A percentile compares a stretch with the other conserved stretches of the same genome.
Conservation (phyloP, 92 coral and sea anemone species). For the Porites divaricata region DNA sequence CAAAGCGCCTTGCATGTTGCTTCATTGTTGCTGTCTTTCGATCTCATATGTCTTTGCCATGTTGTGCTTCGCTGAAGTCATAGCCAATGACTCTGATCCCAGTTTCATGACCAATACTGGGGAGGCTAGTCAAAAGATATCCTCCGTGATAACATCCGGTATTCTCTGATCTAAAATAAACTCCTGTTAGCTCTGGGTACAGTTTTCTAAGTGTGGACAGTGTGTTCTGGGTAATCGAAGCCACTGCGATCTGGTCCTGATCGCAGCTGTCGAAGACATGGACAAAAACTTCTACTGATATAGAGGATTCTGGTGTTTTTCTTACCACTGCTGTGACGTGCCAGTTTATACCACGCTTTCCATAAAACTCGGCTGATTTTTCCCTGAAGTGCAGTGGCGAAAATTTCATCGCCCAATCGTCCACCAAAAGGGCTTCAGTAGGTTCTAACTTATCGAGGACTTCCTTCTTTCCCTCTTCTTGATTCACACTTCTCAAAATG, state of each 20-base stretch:
- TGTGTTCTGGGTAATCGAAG: conserved; percentile 21
- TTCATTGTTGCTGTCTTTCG: conserved; percentile 43
- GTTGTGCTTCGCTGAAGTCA: conserved; percentile 39
- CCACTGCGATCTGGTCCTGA: conserved; percentile 30
- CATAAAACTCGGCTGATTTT: conserved; percentile 34
- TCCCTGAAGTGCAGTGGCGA: conserved; percentile 33
- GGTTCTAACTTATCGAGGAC: conserved; percentile 21
- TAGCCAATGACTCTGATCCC: conserved; percentile 34
- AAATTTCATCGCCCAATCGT: conserved; percentile 47
- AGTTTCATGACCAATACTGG: conserved; percentile 23
- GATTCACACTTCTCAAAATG: conserved; percentile 28
- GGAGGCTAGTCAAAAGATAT: conserved; percentile 37
- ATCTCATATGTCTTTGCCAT: conserved; percentile 41
- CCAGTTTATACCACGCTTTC: conserved; percentile 38
- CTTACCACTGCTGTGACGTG: conserved; percentile 25
- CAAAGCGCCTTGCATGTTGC: conserved; percentile 41
- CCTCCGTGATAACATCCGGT: conserved; percentile 32
- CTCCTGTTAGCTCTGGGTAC: conserved; percentile 31
- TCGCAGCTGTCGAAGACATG: conserved; percentile 27
- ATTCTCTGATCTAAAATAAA: conserved; percentile 19
- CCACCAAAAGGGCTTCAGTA: conserved; percentile 29
- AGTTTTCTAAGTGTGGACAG: conserved; percentile 17
- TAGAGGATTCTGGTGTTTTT: not conserved
- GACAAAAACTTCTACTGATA: conserved; percentile 35
- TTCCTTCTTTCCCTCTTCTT: conserved; percentile 29